phyloP scores from a whole-genome alignment of 2,888 invertebrate genomes.

The Drosophila flavopinicola region DNA sequence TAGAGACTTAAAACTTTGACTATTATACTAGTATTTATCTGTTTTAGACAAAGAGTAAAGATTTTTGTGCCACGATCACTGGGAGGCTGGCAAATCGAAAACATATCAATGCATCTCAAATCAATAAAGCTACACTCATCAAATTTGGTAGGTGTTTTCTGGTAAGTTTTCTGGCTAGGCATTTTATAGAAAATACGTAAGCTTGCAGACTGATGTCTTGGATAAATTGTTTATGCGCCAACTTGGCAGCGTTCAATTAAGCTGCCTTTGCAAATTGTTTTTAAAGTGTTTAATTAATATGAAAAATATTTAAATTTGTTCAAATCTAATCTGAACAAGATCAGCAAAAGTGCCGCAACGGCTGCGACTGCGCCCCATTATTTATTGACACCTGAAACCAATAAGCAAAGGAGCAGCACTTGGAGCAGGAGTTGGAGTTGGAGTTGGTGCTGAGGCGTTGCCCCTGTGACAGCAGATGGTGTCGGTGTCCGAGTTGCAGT shows the following conservation, averaged over 20 bases:
- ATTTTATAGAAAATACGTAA: too few species aligned
- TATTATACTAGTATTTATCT: too few species aligned
- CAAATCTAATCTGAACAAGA: conserved; percentile 80
- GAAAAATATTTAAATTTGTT: conserved; percentile 71
- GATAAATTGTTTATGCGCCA: neutral
- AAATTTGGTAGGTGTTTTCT: too few species aligned
- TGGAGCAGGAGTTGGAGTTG: conserved; percentile 1
- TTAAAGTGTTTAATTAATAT: conserved; percentile 76
- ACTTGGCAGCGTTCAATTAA: conserved; percentile 22
- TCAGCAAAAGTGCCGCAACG: conserved; percentile 78
- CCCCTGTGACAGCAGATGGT: conserved; percentile 71
- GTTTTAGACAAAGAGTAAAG: too few species aligned
- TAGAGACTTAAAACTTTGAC: too few species aligned
- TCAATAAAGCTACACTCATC: too few species aligned
- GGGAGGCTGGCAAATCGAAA: too few species aligned
- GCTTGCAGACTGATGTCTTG: too few species aligned
- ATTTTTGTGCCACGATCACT: too few species aligned
- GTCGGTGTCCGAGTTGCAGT: conserved; percentile 53
- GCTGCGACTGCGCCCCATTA: conserved; percentile 66
- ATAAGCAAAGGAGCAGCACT: conserved; percentile 46
- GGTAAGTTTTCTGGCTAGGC: too few species aligned
- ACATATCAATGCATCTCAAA: too few species aligned
- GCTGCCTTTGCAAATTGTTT: conserved; percentile 69
- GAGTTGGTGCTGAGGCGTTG: conserved; percentile 66
- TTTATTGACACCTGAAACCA: conserved; percentile 84